Base-by-base conservation (phyloP, 1,140 invertebrate genomes). In the Spodoptera frugiperda region DNA sequence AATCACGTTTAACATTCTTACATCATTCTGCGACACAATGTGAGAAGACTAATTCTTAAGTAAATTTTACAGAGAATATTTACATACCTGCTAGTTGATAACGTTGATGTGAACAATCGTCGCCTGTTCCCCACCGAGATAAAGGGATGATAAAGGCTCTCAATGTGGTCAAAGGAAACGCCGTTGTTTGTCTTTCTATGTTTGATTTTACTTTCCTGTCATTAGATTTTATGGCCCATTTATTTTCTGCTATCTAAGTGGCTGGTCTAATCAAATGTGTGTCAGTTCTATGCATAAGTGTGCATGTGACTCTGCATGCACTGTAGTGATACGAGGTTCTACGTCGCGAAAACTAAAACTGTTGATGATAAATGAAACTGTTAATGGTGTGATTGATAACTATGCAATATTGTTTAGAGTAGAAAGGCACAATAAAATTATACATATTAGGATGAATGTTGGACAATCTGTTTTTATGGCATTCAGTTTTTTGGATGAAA, bases 161-260 rank as follows among this genome's bases (percentile, higher is more conserved):
- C 85, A 88, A 85, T 84, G 70, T 87, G 88, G 87, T 87, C 86
- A 91, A 90, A 90, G 85, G 84, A 85, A 88, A 83, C 81, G 86
- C 83, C 86, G 86, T 81, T 87, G 88, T 90, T 88, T 84, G 79
- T 74, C 54, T 61, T 74, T 21, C 61, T 68, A 51, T 89, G 84
- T 86, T 87, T 88, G 83, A 80, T 84, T 83, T 87, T 79, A 74
- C 78, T 83, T 80, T 84, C 80, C 76, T 77, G 79, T 80, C 67
- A 73, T 79, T 74, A 53, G 59, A 44, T 73, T 73, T 61, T 73
- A 73, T 73, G 14, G 71, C 8, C 44, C 71, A 73, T 49, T 73
- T 73, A 72, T 72, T 73, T 30, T 48, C 55, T 73, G 71, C 54
- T 73, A 57, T 67, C 63, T 67, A 51, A 44, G 25, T 21, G 54